These are phyloP conservation scores for Drosophila takahashii DNA, from an alignment of 1,140 invertebrate genomes.

Conservation along the genomic window DNA sequence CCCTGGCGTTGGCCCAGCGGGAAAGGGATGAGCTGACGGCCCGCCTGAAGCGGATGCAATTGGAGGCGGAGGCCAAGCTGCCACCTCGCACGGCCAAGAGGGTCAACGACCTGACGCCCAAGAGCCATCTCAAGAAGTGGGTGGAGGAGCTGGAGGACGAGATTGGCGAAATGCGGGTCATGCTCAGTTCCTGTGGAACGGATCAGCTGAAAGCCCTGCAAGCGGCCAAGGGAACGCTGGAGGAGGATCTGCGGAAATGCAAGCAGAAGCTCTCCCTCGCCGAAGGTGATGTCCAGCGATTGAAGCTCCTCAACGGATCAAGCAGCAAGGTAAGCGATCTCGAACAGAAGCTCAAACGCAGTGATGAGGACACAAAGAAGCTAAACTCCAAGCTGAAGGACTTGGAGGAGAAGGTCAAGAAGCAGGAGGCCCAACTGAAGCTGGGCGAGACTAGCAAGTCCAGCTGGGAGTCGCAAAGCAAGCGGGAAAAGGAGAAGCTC, in stretches of 20 bases:
- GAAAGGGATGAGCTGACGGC: slow-evolving; percentile 71
- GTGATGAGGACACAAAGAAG: slow-evolving; percentile 75
- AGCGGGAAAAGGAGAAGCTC: slow-evolving; percentile 86
- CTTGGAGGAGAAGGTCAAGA: slow-evolving; percentile 79
- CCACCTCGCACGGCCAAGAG: slow-evolving; percentile 70
- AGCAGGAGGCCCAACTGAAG: slow-evolving; percentile 74
- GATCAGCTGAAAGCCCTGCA: slow-evolving; percentile 71
- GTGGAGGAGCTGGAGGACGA: slow-evolving; percentile 83
- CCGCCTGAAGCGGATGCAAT: slow-evolving; percentile 68
- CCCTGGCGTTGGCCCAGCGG: slow-evolving; percentile 52
- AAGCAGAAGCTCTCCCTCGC: slow-evolving; percentile 69
- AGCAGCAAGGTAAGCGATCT: slow-evolving; percentile 65
- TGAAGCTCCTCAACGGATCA: slow-evolving; percentile 59
- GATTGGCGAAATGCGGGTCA: slow-evolving; percentile 74
- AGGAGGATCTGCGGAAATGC: slow-evolving; percentile 69
- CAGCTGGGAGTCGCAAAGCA: slow-evolving; percentile 63
- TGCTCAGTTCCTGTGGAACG: slow-evolving; percentile 58
- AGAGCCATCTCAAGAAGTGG: slow-evolving; percentile 83
- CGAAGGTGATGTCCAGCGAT: slow-evolving; percentile 71
- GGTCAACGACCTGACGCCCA: slow-evolving; percentile 78
- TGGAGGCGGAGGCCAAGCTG: slow-evolving; percentile 70
- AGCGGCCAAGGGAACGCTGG: slow-evolving; percentile 59
- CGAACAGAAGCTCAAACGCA: slow-evolving; percentile 75
- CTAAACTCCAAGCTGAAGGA: slow-evolving; percentile 69
- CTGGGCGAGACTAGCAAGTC: slow-evolving; percentile 64